Evolutionary conservation across 2,113 vertebrate genomes (phyloP).

Genomic region (Columba livia): DNA sequence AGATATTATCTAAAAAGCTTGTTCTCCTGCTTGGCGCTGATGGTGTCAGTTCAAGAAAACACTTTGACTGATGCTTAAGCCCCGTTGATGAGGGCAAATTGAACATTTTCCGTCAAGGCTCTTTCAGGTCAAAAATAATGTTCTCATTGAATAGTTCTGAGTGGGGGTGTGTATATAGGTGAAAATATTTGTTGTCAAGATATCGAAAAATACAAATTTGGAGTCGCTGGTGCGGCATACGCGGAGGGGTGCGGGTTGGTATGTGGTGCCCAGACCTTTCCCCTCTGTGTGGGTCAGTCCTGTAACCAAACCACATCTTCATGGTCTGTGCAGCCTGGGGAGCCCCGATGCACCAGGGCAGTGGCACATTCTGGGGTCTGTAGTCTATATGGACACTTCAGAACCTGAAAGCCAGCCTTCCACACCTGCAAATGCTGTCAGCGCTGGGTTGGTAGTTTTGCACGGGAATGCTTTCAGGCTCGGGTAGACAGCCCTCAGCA

Average conservation of each 20-base stretch:
- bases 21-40: not conserved
- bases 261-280: not conserved
- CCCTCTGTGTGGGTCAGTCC: not conserved
- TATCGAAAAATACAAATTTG: not conserved
- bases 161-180: not conserved
- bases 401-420: not conserved
- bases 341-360: rapidly evolving
- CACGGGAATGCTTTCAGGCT: not conserved
- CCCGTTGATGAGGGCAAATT: not conserved
- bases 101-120: conserved; percentile 1
- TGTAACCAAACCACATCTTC: not conserved
- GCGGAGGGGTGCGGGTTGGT: rapidly evolving
- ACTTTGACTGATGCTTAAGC: conserved; percentile 12
- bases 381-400: not conserved
- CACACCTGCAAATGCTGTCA: not conserved
- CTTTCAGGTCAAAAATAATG: conserved; percentile 10
- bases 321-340: not conserved
- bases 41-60: not conserved
- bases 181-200: not conserved
- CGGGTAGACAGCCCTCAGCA: not conserved
- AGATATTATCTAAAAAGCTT: not conserved
- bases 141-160: conserved; percentile 12
- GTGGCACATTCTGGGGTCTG: not conserved
- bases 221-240: not conserved
- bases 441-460: not conserved